Evolutionary conservation across 1,140 invertebrate species (phyloP), one percentile per base, ranked within the genome.

Genomic region (Argopecten irradians): DNA sequence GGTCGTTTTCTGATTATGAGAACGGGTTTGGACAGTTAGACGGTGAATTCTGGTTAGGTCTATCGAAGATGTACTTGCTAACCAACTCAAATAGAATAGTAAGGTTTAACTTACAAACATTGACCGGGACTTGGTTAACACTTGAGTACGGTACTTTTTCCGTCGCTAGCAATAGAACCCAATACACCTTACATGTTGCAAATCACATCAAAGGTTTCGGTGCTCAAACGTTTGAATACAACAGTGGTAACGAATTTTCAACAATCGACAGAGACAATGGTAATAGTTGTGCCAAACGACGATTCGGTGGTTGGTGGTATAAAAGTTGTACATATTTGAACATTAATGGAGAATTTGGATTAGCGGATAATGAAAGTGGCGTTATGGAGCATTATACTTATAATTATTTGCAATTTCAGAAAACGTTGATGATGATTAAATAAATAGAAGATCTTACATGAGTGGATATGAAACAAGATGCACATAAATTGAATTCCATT

Each of bases 1-100:
- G 83, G 33, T 35, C 83, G 16, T 84, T 34, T 34, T 19, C 35
- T 16, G 83, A 84, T 9, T 84, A 84, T n/a, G 32, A 84, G 32
- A 36, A 84, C 34, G 83, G 83, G 9, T 84, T 84, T 33, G 83
- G 83, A 34, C 19, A 34, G 0, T 34, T 36, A 16, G 1, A 34
- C 34, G 83, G 83, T 16, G 83, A 84, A n/a, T 84, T 84, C 22
- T 84, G 83, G 83, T 28, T 84, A 84, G 83, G 83, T 19, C 43
- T 55, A 2, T 3, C 14, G 43, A 55, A 55, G 22, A 55, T 55
- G 16, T 19, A 55, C 22, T 19, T 55, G 3, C 22, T 55, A 19
- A 22, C 43, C 3, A 13, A 55, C 22, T 55, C 43, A 3, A 55
- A 22, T 55, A 13, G 43, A 19, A 55, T 19, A 19, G 43, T 55